Percentiles rank a stretch among this genome's conserved stretches.
These are phyloP conservation scores for Nanorana parkeri DNA, from an alignment of 2,113 vertebrate genomes.

Conservation along the genomic window DNA sequence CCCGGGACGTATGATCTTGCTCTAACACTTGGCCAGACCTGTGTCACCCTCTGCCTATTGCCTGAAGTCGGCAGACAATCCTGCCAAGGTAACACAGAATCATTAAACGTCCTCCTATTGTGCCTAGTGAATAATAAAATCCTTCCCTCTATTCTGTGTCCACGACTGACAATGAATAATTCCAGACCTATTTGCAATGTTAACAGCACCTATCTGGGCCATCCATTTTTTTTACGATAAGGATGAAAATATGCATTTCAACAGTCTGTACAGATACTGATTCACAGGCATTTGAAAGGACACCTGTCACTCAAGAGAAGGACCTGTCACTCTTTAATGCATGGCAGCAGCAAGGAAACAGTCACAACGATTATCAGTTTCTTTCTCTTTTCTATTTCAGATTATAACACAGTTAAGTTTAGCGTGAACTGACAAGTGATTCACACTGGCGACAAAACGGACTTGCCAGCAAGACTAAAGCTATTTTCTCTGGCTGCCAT, in stretches of 20 bases:
- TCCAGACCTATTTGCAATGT: slow-evolving; percentile 99
- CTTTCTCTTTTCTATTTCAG: slow-evolving; percentile 78
- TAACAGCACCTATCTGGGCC: slow-evolving; percentile 99
- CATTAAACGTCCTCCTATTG: slow-evolving; percentile 98
- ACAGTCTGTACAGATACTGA: slow-evolving; percentile 96
- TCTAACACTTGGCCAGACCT: slow-evolving; percentile 99
- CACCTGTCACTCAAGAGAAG: slow-evolving; percentile 99
- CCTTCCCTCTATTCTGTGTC: slow-evolving; percentile 85
- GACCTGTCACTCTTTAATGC: slow-evolving; percentile 95
- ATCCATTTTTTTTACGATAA: slow-evolving; percentile 99
- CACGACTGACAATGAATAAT: slow-evolving; percentile 99
- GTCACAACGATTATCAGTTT: slow-evolving; percentile 97
- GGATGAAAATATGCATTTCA: slow-evolving; percentile 99
- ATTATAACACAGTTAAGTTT: slow-evolving; percentile 89
- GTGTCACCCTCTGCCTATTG: slow-evolving; percentile 91
- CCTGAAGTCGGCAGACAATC: slow-evolving; percentile 93
- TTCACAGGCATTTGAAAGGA: slow-evolving; percentile 98
- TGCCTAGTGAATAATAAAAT: slow-evolving; percentile 98
- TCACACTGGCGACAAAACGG: slow-evolving; percentile 89
- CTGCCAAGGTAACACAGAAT: slow-evolving; percentile 97
- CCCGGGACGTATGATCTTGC: slow-evolving; percentile 97
- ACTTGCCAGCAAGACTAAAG: slow-evolving; percentile 81
- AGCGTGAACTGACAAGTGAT: slow-evolving; percentile 95
- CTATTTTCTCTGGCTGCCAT: slow-evolving; percentile 86
- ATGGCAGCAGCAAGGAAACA: slow-evolving; percentile 86